Evolutionary conservation across 2,113 vertebrate genomes (phyloP), one percentile per base, ranked within the genome.

Genomic region (Laterallus jamaicensis): DNA sequence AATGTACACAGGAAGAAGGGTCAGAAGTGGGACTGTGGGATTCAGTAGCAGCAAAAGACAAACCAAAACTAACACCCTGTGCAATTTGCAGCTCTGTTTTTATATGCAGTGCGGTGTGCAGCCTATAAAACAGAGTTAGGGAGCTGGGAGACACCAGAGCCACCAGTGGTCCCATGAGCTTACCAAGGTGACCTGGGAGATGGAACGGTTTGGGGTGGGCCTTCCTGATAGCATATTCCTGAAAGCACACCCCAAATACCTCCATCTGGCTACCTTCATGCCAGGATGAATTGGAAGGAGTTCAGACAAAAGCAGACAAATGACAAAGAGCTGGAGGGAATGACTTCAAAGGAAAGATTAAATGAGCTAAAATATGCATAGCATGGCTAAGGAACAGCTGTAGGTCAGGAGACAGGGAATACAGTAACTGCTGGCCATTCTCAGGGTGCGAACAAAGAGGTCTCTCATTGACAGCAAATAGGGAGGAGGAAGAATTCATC

Each of bases 341-440:
- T 55, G 8, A 90, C 80, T 92, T 92, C 92, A 92, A 95, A 96
- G 52, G 39, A 88, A 96, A 78, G 69, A 96, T 56, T 71, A 91
- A 94, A 90, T 44, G 66, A 87, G 73, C 40, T 88, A 90, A 95
- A 96, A 92, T 86, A 88, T 50, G 60, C 35, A 68, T 11, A 42
- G 62, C 77, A 37, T 47, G 70, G 66, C 69, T 84, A 62, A 81
- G 58, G 39, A 92, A 89, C 15, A 64, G 54, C 64, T 58, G 37
- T 18, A 71, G 69, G 69, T 79, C 80, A 87, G 82, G 54, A 86
- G 40, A 80, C 6, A 20, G 40, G 58, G 35, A 67, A 69, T 35
- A 29, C 24, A 88, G 75, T 49, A 86, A 71, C 71, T 68, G 13
- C 17, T 21, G 86, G 39, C 18, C 40, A 58, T 67, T 86, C 47